Conservation (phyloP, 2,888 invertebrate species). For the Furcula furcula region DNA sequence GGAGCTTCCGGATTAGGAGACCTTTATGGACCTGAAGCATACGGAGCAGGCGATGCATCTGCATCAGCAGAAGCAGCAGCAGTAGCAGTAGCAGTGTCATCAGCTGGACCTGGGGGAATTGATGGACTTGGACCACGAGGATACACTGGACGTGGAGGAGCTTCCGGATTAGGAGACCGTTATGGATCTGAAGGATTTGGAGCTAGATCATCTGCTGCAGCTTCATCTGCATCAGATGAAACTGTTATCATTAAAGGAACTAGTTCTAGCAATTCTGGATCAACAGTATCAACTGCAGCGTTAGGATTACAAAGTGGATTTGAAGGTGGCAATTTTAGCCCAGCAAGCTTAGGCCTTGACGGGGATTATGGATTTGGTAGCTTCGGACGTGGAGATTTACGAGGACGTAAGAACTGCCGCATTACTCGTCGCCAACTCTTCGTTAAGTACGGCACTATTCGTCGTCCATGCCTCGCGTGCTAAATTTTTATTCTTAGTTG, state of each 20-base stretch:
- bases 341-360: background rate
- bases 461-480: constrained; percentile 50
- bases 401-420: constrained; percentile 49
- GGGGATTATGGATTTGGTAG: constrained; percentile 2
- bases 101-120: constrained; percentile 5
- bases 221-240: background rate
- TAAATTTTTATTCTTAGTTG: constrained; percentile 33
- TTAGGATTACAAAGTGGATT: background rate
- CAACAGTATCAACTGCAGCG: background rate
- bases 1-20: constrained; percentile 7
- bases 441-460: constrained; percentile 42
- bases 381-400: constrained; percentile 17
- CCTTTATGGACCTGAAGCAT: constrained; percentile 6
- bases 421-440: constrained; percentile 49
- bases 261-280: background rate
- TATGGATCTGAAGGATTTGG: constrained; percentile 8
- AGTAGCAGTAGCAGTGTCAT: constrained; percentile 2
- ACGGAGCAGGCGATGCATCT: constrained; percentile 1
- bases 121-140: constrained; percentile 1
- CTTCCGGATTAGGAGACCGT: too few species aligned
- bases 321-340: constrained; percentile 1
- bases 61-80: background rate
- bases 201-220: background rate
- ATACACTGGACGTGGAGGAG: too few species aligned
- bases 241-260: background rate